These are phyloP conservation scores for Meloe dianella DNA, from an alignment of 2,888 invertebrate genomes.

Conservation along the genomic window DNA sequence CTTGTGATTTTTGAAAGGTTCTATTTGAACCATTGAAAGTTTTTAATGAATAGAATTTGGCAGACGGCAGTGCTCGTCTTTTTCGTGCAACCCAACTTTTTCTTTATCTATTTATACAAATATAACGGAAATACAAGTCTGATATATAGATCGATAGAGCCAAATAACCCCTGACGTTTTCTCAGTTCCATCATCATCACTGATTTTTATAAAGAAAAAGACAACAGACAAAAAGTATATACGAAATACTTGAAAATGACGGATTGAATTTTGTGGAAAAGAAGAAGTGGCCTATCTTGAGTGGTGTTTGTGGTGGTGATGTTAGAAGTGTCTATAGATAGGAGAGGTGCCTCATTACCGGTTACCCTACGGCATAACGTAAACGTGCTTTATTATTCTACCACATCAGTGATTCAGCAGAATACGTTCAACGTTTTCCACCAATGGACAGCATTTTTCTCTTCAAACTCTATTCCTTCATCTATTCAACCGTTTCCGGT, in stretches of 20 bases:
- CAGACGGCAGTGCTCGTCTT: not conserved
- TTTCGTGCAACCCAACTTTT: not conserved
- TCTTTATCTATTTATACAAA: slow-evolving; percentile 20
- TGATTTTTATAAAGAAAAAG: slow-evolving; percentile 17
- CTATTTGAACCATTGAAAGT: not conserved
- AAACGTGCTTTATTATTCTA: slow-evolving; percentile 52
- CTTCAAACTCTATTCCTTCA: slow-evolving; percentile 18
- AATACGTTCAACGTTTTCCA: slow-evolving; percentile 37
- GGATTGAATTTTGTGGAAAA: slow-evolving; percentile 33
- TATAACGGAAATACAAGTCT: slow-evolving; percentile 25
- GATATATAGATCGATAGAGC: slow-evolving; percentile 30
- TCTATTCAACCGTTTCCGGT: slow-evolving; percentile 34
- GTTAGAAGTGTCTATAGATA: slow-evolving; percentile 49
- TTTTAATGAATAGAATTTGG: not conserved
- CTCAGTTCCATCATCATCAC: not conserved
- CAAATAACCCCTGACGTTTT: slow-evolving; percentile 21
- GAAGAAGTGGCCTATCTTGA: slow-evolving; percentile 41
- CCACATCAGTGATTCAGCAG: slow-evolving; percentile 54
- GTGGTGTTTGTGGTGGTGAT: slow-evolving; percentile 17
- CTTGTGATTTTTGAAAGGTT: not conserved
- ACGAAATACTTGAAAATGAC: slow-evolving; percentile 24
- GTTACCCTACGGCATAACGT: slow-evolving; percentile 42
- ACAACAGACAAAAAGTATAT: not conserved
- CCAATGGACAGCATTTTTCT: slow-evolving; percentile 38
- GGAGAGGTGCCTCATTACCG: slow-evolving; percentile 48